Percentiles rank a stretch among this genome's conserved stretches.
Evolutionary conservation across 2,888 invertebrate genomes (phyloP).

Genomic region (Dinocampus coccinellae): DNA sequence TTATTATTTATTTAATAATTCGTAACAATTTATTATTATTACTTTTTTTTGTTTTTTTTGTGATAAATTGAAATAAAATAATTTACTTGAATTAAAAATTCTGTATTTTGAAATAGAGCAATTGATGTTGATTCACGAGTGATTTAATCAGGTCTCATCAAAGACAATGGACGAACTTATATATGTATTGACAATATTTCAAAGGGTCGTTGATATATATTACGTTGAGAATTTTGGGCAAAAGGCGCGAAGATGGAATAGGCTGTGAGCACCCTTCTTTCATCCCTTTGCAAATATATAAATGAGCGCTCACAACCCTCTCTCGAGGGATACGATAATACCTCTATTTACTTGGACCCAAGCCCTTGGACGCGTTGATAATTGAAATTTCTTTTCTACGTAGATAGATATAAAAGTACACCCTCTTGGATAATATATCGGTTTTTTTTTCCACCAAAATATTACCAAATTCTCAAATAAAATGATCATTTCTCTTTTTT

Average conservation of each 20-base stretch:
- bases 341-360: slow-evolving; percentile 47
- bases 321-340: slow-evolving; percentile 21
- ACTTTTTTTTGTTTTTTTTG: no score
- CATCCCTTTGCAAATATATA: background rate
- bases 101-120: no score
- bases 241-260: slow-evolving; percentile 27
- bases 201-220: slow-evolving; percentile 17
- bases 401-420: slow-evolving; percentile 37
- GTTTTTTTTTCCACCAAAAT: background rate
- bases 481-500: background rate
- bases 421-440: slow-evolving; percentile 32
- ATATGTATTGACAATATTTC: slow-evolving; percentile 9
- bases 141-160: background rate
- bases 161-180: background rate
- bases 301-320: background rate
- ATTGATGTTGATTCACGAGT: background rate
- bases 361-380: slow-evolving; percentile 44
- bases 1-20: no score
- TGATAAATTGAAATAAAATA: no score
- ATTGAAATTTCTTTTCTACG: slow-evolving; percentile 55
- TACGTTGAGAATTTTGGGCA: slow-evolving; percentile 12
- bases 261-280: background rate
- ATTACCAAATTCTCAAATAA: slow-evolving; percentile 15
- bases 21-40: no score
- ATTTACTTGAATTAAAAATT: no score